Evolutionary conservation across 2,888 invertebrate genomes (phyloP), one percentile per base, ranked within the genome.

Genomic region (Pecten maximus): DNA sequence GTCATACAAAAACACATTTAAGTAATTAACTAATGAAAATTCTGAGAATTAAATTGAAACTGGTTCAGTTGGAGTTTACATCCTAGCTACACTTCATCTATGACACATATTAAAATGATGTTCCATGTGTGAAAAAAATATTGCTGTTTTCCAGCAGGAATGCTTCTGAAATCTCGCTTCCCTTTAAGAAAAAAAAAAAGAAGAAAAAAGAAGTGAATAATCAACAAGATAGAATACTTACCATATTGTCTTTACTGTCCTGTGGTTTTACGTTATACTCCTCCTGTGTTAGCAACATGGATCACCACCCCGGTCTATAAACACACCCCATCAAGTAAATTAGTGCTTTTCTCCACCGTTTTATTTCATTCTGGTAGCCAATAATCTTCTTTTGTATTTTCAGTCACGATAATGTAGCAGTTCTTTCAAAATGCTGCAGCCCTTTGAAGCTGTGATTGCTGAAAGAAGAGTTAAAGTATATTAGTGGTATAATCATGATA

Each of bases 201-300:
- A n/a, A n/a, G n/a, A n/a, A n/a, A n/a, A n/a, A n/a, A n/a, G n/a
- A n/a, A n/a, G n/a, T n/a, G n/a, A n/a, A n/a, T n/a, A n/a, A n/a
- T n/a, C n/a, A n/a, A n/a, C n/a, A n/a, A n/a, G n/a, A n/a, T n/a
- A n/a, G n/a, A n/a, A n/a, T 74, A 1, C 74, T 74, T 74, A 74
- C 74, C 74, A 74, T 74, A 74, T 74, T 74, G 12, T 74, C 74
- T 23, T 74, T 35, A 74, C 23, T 74, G 74, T 74, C 35, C 1
- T 28, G 74, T 12, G 74, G 74, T 74, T 35, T 28, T 10, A 35
- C 28, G 74, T 74, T 74, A 35, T 35, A 74, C 35, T 74, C 74
- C 35, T 74, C 74, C 12, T 74, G 74, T 28, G 74, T 74, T 74
- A 74, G 35, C 74, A 74, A 74, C 74, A 74, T 74, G 35, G 74